phyloP scores from a whole-genome alignment of 2,888 invertebrate genomes.

The Encarsia formosa region DNA sequence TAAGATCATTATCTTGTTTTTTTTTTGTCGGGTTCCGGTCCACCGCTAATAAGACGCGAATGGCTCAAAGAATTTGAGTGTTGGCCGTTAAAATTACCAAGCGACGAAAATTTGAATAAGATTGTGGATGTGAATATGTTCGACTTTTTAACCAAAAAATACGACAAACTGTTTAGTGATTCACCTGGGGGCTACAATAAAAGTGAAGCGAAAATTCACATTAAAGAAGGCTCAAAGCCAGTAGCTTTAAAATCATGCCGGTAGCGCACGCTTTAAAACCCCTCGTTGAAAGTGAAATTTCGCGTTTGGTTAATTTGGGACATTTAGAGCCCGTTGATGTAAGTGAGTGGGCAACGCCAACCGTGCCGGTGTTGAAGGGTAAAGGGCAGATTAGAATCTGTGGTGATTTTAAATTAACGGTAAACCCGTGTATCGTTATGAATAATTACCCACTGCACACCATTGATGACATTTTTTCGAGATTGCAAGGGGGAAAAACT shows the following conservation, averaged over 20 bases:
- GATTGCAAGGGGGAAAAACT: conserved; percentile 13
- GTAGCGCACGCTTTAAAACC: neutral
- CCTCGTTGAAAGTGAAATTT: neutral
- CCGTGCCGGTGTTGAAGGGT: conserved; percentile 7
- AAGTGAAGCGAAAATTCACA: conserved; percentile 14
- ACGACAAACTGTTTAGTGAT: conserved; percentile 7
- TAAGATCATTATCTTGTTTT: conserved; percentile 8
- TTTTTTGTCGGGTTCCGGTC: conserved; percentile 15
- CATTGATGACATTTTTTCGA: conserved; percentile 9
- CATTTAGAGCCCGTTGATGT: neutral
- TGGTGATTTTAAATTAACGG: neutral
- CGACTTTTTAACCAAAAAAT: neutral
- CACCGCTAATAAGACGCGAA: conserved; percentile 18
- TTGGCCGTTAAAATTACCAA: conserved; percentile 16
- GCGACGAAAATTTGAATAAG: neutral
- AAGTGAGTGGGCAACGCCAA: too few species aligned
- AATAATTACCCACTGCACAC: neutral
- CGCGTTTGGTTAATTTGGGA: neutral
- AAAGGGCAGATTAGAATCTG: conserved; percentile 11
- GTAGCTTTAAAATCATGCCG: conserved; percentile 5
- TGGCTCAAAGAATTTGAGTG: conserved; percentile 18
- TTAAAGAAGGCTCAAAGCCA: conserved; percentile 18
- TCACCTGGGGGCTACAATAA: conserved; percentile 18
- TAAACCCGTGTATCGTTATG: neutral
- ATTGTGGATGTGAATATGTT: neutral